phyloP scores from a whole-genome alignment of 2,797 vertebrate species.

The Chloroceryle amazona region DNA sequence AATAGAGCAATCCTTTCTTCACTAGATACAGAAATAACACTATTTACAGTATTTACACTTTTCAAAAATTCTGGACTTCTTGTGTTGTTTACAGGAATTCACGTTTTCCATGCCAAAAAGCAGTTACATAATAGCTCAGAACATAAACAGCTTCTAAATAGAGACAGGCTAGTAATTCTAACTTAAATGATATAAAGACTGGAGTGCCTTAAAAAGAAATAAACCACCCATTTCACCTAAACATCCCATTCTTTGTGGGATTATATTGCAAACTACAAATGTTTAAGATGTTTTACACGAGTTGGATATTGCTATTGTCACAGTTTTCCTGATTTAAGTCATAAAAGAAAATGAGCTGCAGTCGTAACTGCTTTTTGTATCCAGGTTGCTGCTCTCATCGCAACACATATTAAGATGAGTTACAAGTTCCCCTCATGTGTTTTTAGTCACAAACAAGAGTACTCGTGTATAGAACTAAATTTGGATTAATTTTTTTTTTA shows the following conservation, averaged over 20 bases:
- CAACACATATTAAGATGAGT: background rate
- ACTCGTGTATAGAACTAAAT: background rate
- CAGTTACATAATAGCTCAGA: background rate
- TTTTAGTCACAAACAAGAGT: background rate
- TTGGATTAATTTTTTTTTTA: background rate
- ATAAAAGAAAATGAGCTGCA: background rate
- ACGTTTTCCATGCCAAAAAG: constrained; percentile 4
- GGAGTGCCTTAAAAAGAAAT: background rate
- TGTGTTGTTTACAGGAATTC: background rate
- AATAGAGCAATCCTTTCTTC: constrained; percentile 17
- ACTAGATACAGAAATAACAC: constrained; percentile 47
- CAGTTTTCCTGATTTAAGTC: background rate
- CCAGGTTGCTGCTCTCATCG: background rate
- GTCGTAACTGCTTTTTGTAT: background rate
- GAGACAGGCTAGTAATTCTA: background rate
- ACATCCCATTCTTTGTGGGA: background rate
- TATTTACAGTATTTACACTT: constrained; percentile 56
- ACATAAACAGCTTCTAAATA: background rate
- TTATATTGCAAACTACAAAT: background rate
- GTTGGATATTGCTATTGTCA: constrained; percentile 25
- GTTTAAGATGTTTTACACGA: background rate
- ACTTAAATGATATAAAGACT: background rate
- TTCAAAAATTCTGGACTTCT: background rate
- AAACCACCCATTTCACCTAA: background rate
- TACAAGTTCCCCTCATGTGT: background rate